Base-by-base conservation (phyloP, 2,888 invertebrate genomes). In the Dendrolimus pini region DNA sequence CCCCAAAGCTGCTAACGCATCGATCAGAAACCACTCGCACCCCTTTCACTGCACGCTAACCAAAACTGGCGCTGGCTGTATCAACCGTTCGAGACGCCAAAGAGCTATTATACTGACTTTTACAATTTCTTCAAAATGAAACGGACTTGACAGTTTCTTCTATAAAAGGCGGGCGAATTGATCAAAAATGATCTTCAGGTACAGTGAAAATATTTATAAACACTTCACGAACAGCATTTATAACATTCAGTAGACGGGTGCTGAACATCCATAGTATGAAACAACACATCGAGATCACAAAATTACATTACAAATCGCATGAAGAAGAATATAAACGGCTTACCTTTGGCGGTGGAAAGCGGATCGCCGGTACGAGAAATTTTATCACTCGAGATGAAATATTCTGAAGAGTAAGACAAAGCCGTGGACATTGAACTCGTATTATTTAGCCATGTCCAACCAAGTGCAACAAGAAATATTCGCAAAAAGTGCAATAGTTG, bases 341-440 rank as follows among this genome's bases (percentile, higher is more conserved):
- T 85, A 86, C 86, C 86, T 86, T 85, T 63, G 56, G 60, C 63
- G 63, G 64, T 56, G 61, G 69, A 72, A 71, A 69, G 72, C 65
- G 70, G 68, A 70, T 65, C 75, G 70, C 73, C 68, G 61, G 70
- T 70, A 71, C 68, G 68, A 73, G 64, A 77, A 70, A 74, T 73
- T 47, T 47, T 47, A 74, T 81, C 86, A 86, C 86, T 80, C 74
- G 78, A 80, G 76, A 73, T 75, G 77, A 75, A 82, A 75, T 73
- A 75, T 71, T 80, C 69, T 77, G 74, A 75, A 81, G 74, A 72
- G 65, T 70, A 77, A 72, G 66, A 71, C 66, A 77, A 81, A 82
- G 79, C 77, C 80, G 76, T 67, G 78, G 84, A 84, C 83, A 80
- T 64, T 69, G 71, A 76, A 75, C 75, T 77, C 69, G 82, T 80